Percentiles rank a stretch among this genome's conserved stretches.
phyloP scores from a whole-genome alignment of 2,797 vertebrate genomes.

The Hoplostethus mediterraneus region DNA sequence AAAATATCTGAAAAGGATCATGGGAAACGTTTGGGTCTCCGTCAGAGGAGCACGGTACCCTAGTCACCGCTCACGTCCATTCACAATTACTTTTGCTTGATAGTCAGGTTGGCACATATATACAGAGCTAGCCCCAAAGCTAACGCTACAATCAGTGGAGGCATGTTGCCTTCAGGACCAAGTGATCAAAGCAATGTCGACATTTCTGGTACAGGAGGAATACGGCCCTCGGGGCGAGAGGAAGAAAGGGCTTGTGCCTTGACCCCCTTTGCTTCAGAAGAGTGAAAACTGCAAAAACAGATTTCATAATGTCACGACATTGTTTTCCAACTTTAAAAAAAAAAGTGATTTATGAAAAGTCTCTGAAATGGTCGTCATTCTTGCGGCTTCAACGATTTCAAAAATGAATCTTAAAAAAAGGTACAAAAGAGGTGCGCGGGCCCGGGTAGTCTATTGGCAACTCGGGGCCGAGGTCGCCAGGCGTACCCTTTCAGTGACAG shows the following conservation, averaged over 20 bases:
- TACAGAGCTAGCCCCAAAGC: slow-evolving; percentile 32
- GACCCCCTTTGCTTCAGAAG: slow-evolving; percentile 26
- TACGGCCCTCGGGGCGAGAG: slow-evolving; percentile 45
- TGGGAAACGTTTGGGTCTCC: slow-evolving; percentile 36
- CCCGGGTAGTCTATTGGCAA: slow-evolving; percentile 18
- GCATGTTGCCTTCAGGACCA: slow-evolving; percentile 40
- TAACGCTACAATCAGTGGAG: slow-evolving; percentile 40
- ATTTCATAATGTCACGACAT: slow-evolving; percentile 35
- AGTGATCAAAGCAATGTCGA: slow-evolving; percentile 51
- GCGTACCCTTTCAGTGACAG: slow-evolving; percentile 18
- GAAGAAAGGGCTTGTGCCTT: slow-evolving; percentile 40
- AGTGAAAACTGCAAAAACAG: slow-evolving; percentile 48
- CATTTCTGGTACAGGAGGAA: slow-evolving; percentile 48
- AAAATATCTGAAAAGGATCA: slow-evolving; percentile 8
- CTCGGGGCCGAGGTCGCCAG: slow-evolving; percentile 21
- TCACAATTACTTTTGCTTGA: slow-evolving; percentile 9
- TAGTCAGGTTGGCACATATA: neutral
- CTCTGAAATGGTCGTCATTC: slow-evolving; percentile 19
- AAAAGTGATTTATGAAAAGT: slow-evolving; percentile 35
- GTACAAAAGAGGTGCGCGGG: slow-evolving; percentile 13
- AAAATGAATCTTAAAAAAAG: slow-evolving; percentile 8
- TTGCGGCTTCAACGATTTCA: slow-evolving; percentile 17
- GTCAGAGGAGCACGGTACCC: slow-evolving; percentile 1
- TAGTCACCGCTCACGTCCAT: neutral
- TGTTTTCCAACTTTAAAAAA: slow-evolving; percentile 47